A percentile compares a stretch with the other conserved stretches of the same genome.
Evolutionary conservation across 2,888 invertebrate genomes (phyloP).

Genomic region (Myopa testacea): DNA sequence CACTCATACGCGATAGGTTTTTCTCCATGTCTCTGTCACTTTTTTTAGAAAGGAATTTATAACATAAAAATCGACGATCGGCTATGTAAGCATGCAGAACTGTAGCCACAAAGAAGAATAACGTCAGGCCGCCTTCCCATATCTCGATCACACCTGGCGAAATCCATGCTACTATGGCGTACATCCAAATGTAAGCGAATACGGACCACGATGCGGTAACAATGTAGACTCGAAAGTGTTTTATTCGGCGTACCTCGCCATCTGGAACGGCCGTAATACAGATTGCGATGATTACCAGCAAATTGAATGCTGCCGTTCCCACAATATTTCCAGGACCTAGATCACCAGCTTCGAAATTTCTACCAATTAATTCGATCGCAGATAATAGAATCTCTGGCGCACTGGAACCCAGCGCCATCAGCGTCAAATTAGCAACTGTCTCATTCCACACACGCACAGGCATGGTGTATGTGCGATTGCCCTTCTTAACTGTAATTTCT

Average conservation of each 20-base stretch:
- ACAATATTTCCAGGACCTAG: slow-evolving; percentile 98
- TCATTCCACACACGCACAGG: slow-evolving; percentile 99
- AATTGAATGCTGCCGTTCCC: slow-evolving; percentile 97
- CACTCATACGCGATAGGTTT: slow-evolving; percentile 48
- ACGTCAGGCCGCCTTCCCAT: slow-evolving; percentile 97
- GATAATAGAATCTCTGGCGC: slow-evolving; percentile 98
- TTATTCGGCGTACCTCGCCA: slow-evolving; percentile 93
- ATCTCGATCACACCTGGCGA: slow-evolving; percentile 90
- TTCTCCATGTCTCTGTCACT: slow-evolving; percentile 67
- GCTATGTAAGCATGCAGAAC: slow-evolving; percentile 97
- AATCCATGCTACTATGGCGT: slow-evolving; percentile 89
- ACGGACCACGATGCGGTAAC: slow-evolving; percentile 98
- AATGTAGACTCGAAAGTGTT: slow-evolving; percentile 96
- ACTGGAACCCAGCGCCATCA: slow-evolving; percentile 98
- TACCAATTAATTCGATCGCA: slow-evolving; percentile 97
- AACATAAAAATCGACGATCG: slow-evolving; percentile 85
- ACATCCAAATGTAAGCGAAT: slow-evolving; percentile 99
- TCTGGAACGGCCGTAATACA: slow-evolving; percentile 93
- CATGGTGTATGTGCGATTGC: slow-evolving; percentile 89
- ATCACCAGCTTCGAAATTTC: slow-evolving; percentile 95
- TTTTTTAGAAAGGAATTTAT: slow-evolving; percentile 88
- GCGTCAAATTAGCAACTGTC: slow-evolving; percentile 96
- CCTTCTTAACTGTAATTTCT: slow-evolving; percentile 90
- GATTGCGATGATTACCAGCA: slow-evolving; percentile 97
- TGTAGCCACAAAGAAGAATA: slow-evolving; percentile 95